Evolutionary conservation across 2,888 invertebrate species (phyloP).

Genomic region (Subacronicta megacephala): DNA sequence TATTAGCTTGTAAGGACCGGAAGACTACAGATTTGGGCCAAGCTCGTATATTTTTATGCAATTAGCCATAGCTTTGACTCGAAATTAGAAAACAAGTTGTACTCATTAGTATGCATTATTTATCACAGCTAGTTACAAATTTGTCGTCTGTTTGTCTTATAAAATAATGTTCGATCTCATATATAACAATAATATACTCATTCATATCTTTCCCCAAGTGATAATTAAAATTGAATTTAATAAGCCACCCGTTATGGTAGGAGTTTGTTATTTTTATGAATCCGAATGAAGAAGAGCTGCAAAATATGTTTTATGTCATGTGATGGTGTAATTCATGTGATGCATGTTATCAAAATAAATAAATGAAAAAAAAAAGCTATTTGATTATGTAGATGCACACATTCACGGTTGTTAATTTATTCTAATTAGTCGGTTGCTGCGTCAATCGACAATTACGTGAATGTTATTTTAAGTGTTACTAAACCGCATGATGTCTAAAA

Average conservation of each 20-base stretch:
- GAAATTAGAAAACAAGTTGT: slow-evolving; percentile 19
- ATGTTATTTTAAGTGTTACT: slow-evolving; percentile 36
- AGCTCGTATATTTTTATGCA: slow-evolving; percentile 58
- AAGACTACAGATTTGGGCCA: slow-evolving; percentile 57
- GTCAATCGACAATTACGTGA: slow-evolving; percentile 16
- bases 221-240: not conserved
- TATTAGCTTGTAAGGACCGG: slow-evolving; percentile 53
- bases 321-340: slow-evolving; percentile 7
- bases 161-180: slow-evolving; percentile 41
- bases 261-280: not conserved
- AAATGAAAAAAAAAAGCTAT: not conserved
- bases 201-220: slow-evolving; percentile 17
- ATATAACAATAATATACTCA: slow-evolving; percentile 34
- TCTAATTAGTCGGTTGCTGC: slow-evolving; percentile 14
- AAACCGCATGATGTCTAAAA: slow-evolving; percentile 35
- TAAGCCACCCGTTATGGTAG: not conserved
- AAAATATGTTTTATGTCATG: slow-evolving; percentile 4
- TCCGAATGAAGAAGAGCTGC: slow-evolving; percentile 4
- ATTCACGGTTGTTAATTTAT: slow-evolving; percentile 21
- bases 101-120: slow-evolving; percentile 12
- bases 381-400: slow-evolving; percentile 14
- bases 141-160: slow-evolving; percentile 6
- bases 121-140: slow-evolving; percentile 5
- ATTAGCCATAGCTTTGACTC: slow-evolving; percentile 38
- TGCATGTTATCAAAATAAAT: slow-evolving; percentile 6